phyloP scores from a whole-genome alignment of 2,113 vertebrate genomes.

The Oreocharis arfaki region DNA sequence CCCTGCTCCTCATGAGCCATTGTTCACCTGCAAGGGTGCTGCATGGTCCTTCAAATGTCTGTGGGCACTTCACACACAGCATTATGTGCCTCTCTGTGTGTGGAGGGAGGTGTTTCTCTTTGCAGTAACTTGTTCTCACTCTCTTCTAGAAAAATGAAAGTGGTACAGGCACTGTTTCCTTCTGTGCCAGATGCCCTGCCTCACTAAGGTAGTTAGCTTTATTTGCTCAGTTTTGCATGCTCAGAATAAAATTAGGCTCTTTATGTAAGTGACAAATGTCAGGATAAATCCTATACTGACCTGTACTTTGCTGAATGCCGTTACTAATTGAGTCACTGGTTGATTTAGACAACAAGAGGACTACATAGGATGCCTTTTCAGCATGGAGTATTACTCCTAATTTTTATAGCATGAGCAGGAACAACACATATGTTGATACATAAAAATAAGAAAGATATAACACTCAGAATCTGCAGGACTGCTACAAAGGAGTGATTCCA shows the following conservation, averaged over 20 bases:
- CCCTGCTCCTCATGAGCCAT: not conserved
- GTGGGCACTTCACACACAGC: not conserved
- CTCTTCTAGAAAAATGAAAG: not conserved
- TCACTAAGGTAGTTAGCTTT: not conserved
- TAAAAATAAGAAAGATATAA: not conserved
- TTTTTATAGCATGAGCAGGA: not conserved
- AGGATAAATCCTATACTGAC: not conserved
- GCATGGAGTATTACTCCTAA: not conserved
- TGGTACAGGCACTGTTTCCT: not conserved
- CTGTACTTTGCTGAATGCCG: not conserved
- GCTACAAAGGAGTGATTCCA: not conserved
- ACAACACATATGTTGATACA: not conserved
- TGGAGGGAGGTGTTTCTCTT: not conserved
- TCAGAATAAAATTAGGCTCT: slow-evolving; percentile 1
- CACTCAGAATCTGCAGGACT: not conserved
- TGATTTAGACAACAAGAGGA: not conserved
- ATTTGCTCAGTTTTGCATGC: not conserved
- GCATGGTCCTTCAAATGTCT: not conserved
- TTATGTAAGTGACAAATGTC: not conserved
- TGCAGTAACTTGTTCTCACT: not conserved
- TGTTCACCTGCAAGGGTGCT: not conserved
- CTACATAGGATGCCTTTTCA: not conserved
- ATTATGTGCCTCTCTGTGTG: not conserved
- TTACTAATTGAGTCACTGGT: not conserved
- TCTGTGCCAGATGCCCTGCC: not conserved